Evolutionary conservation across 92 coral and sea anemone genomes (phyloP).

Genomic region (Isaurus tuberculatus): DNA sequence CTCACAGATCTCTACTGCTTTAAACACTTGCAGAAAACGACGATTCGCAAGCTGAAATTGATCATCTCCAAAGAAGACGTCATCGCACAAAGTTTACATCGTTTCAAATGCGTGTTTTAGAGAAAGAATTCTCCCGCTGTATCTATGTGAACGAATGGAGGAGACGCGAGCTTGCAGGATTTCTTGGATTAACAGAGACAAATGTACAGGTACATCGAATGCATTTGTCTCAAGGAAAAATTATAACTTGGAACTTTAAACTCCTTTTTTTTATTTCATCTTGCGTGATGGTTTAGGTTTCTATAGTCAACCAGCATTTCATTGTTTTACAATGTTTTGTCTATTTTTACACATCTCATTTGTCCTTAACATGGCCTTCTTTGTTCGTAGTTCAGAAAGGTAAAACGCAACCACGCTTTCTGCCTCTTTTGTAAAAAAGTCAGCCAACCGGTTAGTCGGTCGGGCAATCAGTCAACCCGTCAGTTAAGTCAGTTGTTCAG

Average conservation of each 20-base stretch:
- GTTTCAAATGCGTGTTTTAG: constrained; percentile 21
- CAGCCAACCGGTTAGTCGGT: no score
- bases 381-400: no score
- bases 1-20: no score
- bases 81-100: constrained; percentile 38
- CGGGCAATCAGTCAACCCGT: no score
- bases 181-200: constrained; percentile 13
- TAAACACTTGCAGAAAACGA: background rate
- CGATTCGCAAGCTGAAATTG: background rate
- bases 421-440: no score
- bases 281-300: no score
- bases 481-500: no score
- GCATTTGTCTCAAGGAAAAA: background rate
- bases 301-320: no score
- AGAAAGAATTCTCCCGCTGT: constrained; percentile 16
- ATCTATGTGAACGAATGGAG: constrained; percentile 35
- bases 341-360: no score
- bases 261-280: background rate
- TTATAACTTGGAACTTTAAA: background rate
- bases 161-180: constrained; percentile 29
- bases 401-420: no score
- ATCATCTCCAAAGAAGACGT: background rate
- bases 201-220: constrained; percentile 13
- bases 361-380: no score
- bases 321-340: no score